A percentile compares a stretch with the other conserved stretches of the same genome.
Conservation (phyloP, 2,888 invertebrate species). For the Nymphalis urticae region DNA sequence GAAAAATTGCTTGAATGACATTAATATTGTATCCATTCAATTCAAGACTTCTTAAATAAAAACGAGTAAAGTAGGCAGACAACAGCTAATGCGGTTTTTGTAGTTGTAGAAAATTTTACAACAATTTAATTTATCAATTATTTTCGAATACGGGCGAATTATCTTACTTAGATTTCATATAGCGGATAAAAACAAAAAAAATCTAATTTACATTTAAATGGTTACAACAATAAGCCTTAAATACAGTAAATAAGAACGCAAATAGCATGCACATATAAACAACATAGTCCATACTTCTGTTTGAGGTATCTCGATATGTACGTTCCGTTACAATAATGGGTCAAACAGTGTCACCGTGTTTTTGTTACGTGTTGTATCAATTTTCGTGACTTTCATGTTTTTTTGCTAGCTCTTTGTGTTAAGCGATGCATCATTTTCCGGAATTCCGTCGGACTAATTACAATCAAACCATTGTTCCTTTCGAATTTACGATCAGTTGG, state of each 20-base stretch:
- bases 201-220: no score
- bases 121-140: no score
- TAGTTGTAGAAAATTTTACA: no score
- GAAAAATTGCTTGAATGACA: no score
- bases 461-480: constrained; percentile 35
- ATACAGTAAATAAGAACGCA: background rate
- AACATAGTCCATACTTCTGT: background rate
- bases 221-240: no score
- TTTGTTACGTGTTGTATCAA: constrained; percentile 58
- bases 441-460: constrained; percentile 36
- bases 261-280: background rate
- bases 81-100: no score
- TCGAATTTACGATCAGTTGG: background rate
- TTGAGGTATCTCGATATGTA: background rate
- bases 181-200: no score
- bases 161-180: no score
- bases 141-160: no score
- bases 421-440: constrained; percentile 33
- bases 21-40: no score
- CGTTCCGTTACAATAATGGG: constrained; percentile 1
- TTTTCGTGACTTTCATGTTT: constrained; percentile 54
- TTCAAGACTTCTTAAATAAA: no score
- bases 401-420: constrained; percentile 44
- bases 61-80: no score
- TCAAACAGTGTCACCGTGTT: constrained; percentile 25